Base-by-base conservation (phyloP, 2,888 invertebrate genomes). In the Helicoverpa assulta region DNA sequence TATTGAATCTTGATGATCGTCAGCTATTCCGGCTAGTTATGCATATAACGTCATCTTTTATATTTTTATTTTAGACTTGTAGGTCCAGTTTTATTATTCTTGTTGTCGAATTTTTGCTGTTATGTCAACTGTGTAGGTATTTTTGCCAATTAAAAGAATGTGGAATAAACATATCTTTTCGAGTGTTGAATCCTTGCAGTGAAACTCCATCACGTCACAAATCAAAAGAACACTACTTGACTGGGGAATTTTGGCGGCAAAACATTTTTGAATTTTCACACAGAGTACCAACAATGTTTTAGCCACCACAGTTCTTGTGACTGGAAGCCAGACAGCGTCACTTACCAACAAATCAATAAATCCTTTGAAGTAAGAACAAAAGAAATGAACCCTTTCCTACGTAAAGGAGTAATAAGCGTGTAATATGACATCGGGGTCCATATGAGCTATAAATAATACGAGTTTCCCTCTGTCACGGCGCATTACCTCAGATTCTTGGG, bases 401-500 rank as follows among this genome's bases (percentile, higher is more conserved):
- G 26, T 37, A 21, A 64, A 40, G 50, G 47, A 33, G 61, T 57
- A 63, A 67, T 54, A 66, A 51, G 73, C 81, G 68, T 76, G 60
- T 76, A 58, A 78, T 57, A 60, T 52, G 26, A 59, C 58, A 59
- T 47, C 50, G 66, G 66, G 74, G 58, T 55, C 57, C 67, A 62
- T 19, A 52, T 62, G 47, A 65, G 66, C 85, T 88, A 88, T 87
- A 84, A 86, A 88, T 88, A 88, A 74, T 78, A 76, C 59, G 76
- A 77, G 70, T 80, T 71, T 77, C 74, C 78, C 78, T 75, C 67
- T 59, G 59, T 69, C 81, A 87, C 83, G 85, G 81, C 78, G 72
- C 80, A 82, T 85, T 86, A 80, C 77, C 77, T 83, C 73, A 76
- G 79, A 82, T 81, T 77, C 86, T 86, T 86, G 89, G 89, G 86